These are phyloP conservation scores for Hirtodrosophila trivittata DNA, from an alignment of 2,888 invertebrate species.

Conservation along the genomic window DNA sequence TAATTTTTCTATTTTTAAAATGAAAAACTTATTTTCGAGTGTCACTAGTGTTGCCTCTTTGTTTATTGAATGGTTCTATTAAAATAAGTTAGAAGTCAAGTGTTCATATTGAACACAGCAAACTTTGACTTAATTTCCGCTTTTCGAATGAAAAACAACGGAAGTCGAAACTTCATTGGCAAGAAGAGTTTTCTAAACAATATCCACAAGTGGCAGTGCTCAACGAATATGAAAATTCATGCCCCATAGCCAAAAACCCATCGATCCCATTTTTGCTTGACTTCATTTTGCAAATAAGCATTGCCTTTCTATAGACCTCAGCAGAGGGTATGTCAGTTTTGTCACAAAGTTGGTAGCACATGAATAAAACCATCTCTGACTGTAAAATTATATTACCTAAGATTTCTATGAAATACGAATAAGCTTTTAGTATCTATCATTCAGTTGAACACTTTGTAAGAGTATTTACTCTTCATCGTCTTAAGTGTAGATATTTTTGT, in stretches of 20 bases:
- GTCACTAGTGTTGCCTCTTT: slow-evolving; percentile 13
- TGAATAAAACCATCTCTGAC: no score
- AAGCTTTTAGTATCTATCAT: no score
- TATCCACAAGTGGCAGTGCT: slow-evolving; percentile 47
- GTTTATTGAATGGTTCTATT: slow-evolving; percentile 38
- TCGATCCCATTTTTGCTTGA: slow-evolving; percentile 68
- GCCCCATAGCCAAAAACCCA: slow-evolving; percentile 20
- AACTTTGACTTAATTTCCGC: slow-evolving; percentile 66
- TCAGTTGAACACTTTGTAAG: no score
- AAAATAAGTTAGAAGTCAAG: slow-evolving; percentile 36
- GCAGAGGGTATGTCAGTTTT: not conserved
- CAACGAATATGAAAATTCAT: slow-evolving; percentile 16
- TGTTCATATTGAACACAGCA: slow-evolving; percentile 18
- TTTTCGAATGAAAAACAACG: slow-evolving; percentile 46
- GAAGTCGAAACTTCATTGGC: slow-evolving; percentile 28
- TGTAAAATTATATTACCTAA: no score
- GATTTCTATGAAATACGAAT: no score
- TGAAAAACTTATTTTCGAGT: slow-evolving; percentile 13
- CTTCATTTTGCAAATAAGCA: slow-evolving; percentile 58
- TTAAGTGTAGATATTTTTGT: not conserved
- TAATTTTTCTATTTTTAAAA: slow-evolving; percentile 48
- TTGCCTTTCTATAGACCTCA: slow-evolving; percentile 2
- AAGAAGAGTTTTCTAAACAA: slow-evolving; percentile 39
- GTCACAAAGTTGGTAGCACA: no score
- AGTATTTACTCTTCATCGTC: slow-evolving; percentile 21